Percentiles rank a stretch among this genome's conserved stretches.
Conservation (phyloP, 2,797 vertebrate genomes). For the Poeciliopsis gracilis region DNA sequence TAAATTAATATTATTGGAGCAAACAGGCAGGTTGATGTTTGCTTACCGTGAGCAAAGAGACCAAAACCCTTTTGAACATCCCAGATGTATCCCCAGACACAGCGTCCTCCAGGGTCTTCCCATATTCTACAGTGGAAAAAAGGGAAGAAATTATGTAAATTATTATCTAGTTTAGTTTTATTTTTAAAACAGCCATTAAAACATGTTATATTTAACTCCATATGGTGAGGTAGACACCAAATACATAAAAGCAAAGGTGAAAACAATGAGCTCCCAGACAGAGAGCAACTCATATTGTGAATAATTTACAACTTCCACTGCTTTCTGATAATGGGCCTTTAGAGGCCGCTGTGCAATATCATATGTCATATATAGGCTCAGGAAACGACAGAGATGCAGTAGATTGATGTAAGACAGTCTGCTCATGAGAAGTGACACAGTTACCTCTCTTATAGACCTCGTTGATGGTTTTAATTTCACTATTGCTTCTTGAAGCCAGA, state of each 20-base stretch:
- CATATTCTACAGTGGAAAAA: conserved; percentile 79
- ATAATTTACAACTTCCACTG: conserved; percentile 56
- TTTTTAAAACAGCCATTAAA: not conserved
- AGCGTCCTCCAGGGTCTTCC: conserved; percentile 84
- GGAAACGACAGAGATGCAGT: not conserved
- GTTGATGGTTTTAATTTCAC: conserved; percentile 84
- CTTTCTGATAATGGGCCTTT: conserved; percentile 49
- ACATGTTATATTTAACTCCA: not conserved
- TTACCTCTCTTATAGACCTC: conserved; percentile 85
- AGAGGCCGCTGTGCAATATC: conserved; percentile 40
- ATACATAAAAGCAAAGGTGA: conserved; percentile 14
- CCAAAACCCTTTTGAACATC: conserved; percentile 92
- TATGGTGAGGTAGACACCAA: not conserved
- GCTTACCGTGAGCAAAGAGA: conserved; percentile 91
- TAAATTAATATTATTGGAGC: not conserved
- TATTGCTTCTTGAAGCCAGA: conserved; percentile 87
- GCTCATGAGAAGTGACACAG: not conserved
- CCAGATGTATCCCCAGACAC: conserved; percentile 92
- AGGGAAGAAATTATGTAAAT: not conserved
- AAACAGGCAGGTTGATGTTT: not conserved
- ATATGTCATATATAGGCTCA: conserved; percentile 38
- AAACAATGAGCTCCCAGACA: conserved; percentile 22
- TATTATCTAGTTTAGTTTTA: not conserved
- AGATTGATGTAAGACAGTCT: conserved; percentile 5
- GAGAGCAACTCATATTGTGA: conserved; percentile 42